phyloP scores from a whole-genome alignment of 2,113 vertebrate species.

The Ochotona princeps region DNA sequence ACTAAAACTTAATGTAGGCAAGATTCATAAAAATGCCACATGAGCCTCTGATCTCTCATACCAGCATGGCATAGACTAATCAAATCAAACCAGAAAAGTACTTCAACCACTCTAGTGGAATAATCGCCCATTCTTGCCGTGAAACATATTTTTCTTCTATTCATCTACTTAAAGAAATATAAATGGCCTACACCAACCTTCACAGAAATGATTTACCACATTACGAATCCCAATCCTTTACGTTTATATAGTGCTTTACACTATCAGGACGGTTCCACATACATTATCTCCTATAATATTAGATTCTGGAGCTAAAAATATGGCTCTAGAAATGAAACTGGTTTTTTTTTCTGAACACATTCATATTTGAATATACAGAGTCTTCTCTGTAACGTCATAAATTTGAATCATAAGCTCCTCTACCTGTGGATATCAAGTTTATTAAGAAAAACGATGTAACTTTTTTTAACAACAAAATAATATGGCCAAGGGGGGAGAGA shows the following conservation, averaged over 20 bases:
- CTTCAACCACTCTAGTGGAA: constrained; percentile 26
- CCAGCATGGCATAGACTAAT: neutral
- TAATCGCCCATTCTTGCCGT: constrained; percentile 43
- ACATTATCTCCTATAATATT: constrained; percentile 10
- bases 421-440: constrained; percentile 18
- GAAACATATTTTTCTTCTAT: constrained; percentile 66
- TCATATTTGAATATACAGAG: constrained; percentile 21
- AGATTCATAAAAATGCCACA: constrained; percentile 11
- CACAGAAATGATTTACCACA: constrained; percentile 60
- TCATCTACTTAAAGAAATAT: constrained; percentile 67
- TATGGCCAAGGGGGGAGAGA: constrained; percentile 56
- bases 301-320: constrained; percentile 36
- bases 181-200: constrained; percentile 58
- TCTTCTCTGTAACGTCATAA: neutral
- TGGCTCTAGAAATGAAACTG: constrained; percentile 46
- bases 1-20: constrained; percentile 45
- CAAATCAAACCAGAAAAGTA: constrained; percentile 52
- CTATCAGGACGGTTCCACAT: constrained; percentile 8
- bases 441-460: constrained; percentile 58
- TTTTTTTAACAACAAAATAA: constrained; percentile 75
- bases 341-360: neutral
- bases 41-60: constrained; percentile 7
- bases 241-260: constrained; percentile 43
- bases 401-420: constrained; percentile 46
- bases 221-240: constrained; percentile 45